phyloP scores from a whole-genome alignment of 2,113 vertebrate species.

The Tenebrosternarchus preto region DNA sequence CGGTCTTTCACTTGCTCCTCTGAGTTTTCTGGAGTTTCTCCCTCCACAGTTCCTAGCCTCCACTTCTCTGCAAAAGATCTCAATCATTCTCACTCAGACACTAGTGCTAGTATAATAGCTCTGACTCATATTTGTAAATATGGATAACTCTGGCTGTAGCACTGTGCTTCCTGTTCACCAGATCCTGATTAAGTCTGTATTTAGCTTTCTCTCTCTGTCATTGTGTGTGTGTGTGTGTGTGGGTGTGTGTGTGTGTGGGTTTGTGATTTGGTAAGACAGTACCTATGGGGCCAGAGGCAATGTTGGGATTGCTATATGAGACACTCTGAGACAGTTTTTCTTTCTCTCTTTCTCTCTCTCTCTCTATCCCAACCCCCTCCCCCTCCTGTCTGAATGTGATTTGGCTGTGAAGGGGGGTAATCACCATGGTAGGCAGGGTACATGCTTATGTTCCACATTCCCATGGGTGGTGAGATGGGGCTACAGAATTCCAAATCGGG shows the following conservation, averaged over 20 bases:
- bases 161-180: slow-evolving; percentile 27
- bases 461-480: slow-evolving; percentile 36
- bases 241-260: slow-evolving; percentile 15
- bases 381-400: slow-evolving; percentile 25
- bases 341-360: slow-evolving; percentile 8
- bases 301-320: slow-evolving; percentile 47
- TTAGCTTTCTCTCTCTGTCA: background rate
- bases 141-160: slow-evolving; percentile 25
- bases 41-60: background rate
- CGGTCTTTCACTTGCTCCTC: slow-evolving; percentile 25
- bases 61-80: slow-evolving; percentile 17
- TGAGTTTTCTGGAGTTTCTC: slow-evolving; percentile 31
- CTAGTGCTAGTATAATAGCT: slow-evolving; percentile 24
- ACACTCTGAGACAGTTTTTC: slow-evolving; percentile 25
- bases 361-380: background rate
- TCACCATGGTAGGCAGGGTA: slow-evolving; percentile 41
- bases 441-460: slow-evolving; percentile 34
- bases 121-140: slow-evolving; percentile 42
- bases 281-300: slow-evolving; percentile 28
- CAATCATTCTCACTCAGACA: slow-evolving; percentile 10
- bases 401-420: slow-evolving; percentile 35
- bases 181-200: slow-evolving; percentile 33
- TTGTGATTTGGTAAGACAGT: slow-evolving; percentile 18
- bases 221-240: slow-evolving; percentile 20
- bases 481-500: slow-evolving; percentile 43